Base-by-base conservation (phyloP, 2,797 vertebrate genomes). In the Forpus xanthops region DNA sequence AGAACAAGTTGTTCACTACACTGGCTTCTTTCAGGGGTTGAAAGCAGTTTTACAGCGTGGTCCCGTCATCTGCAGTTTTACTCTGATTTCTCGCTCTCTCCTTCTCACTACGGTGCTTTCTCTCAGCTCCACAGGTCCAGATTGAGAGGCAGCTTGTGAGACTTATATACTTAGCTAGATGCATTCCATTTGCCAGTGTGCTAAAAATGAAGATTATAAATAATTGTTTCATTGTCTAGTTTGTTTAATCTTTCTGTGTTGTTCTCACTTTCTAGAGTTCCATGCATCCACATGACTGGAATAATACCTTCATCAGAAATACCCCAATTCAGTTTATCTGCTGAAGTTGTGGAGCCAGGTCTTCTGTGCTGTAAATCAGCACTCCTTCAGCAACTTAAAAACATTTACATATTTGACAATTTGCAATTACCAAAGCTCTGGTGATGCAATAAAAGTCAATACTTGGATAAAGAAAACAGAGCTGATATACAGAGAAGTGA, bases 111-210 rank as follows among this genome's bases (percentile, higher is more conserved):
- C 41, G 15, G 92, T 66, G 50, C 77, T 89, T 89, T 92, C 87
- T 88, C 39, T 94, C 87, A 88, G 75, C 87, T 96, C 94, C 78
- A n/a, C 41, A 8, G 89, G 89, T 93, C 94, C 96, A 97, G 96
- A 97, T 82, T 97, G 96, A 90, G 90, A 95, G 91, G 90, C 96
- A 97, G 96, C 93, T 96, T 97, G 96, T 67, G 68, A 94, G 86
- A 66, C 70, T 86, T 42, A 1, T 50, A 28, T 12, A 71, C 67
- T 67, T 87, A 61, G 28, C 61, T 91, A 86, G 55, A 86, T 78
- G 65, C 45, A 73, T 83, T 84, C 72, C 60, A 28, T 73, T 96
- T 97, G 85, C 84, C 92, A 93, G 39, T 28, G 74, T 85, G 66
- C 82, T 85, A 70, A 89, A 93, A 94, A 78, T 24, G 52, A 92